Evolutionary conservation across 2,797 vertebrate species (phyloP), one percentile per base, ranked within the genome.

Genomic region (Melanotaenia pygmaea): DNA sequence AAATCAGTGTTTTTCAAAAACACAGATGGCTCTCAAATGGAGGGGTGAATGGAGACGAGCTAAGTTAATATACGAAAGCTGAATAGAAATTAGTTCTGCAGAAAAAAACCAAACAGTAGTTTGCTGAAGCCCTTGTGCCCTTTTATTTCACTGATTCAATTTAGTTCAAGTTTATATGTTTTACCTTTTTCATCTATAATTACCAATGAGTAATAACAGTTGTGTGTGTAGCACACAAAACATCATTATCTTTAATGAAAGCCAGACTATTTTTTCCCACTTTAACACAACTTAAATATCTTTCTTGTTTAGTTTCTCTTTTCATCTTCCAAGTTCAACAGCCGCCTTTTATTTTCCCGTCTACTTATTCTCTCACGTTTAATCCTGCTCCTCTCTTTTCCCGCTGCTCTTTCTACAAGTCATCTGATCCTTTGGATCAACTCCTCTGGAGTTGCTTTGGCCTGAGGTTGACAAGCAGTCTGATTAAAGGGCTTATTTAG

Each of bases 401-500:
- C 66, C 67, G 22, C 54, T 63, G 65, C n/a, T 69, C 54, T 73
- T 77, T 83, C 82, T 77, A 74, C 71, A 68, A 75, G 88, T 85
- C 85, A 91, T 88, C 75, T 68, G 88, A 91, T 89, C 89, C 82
- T 88, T 83, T 83, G 77, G 83, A 91, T 89, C 82, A 87, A 72
- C 87, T 89, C 81, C 77, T 86, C 86, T 77, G 72, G 85, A 83
- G 82, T 74, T 79, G 77, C 79, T 74, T 80, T 84, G 80, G 75
- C 85, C 81, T 13, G 60, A 83, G 81, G 85, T 86, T 89, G 90
- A 91, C 88, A 87, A 82, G 88, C 72, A 59, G 87, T 86, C 91
- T 92, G 89, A 93, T 93, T 92, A 90, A 93, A 92, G 90, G 84
- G 75, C 89, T 91, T 90, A 89, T 93, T 63, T 93, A 92, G 86